Conservation (phyloP, 2,113 vertebrate species). For the Centrocercus urophasianus region DNA sequence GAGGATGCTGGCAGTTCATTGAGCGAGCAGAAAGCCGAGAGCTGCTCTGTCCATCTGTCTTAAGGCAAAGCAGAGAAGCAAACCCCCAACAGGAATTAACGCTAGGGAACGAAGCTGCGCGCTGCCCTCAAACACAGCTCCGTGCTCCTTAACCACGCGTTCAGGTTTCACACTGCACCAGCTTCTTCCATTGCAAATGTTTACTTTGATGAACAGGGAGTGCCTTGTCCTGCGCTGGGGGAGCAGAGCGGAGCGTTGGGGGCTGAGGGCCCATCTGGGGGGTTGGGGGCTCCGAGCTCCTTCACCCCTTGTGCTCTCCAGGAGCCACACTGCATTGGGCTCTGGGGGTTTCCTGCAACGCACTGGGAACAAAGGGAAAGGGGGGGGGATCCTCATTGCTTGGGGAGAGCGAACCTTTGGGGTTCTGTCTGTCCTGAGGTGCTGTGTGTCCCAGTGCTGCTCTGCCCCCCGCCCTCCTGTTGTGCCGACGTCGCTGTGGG, state of each 20-base stretch:
- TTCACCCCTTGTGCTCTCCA: not conserved
- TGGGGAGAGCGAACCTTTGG: not conserved
- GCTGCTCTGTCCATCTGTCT: not conserved
- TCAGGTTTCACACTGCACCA: not conserved
- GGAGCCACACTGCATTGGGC: fast-evolving
- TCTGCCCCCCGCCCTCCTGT: too few relatives aligned
- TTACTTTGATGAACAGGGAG: constrained; percentile 49
- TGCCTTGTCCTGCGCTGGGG: constrained; percentile 51
- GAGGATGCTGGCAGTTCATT: not conserved
- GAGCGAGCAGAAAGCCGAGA: not conserved
- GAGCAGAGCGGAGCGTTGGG: not conserved
- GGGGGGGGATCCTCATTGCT: too few relatives aligned
- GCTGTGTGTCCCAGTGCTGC: too few relatives aligned
- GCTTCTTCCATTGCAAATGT: constrained; percentile 4
- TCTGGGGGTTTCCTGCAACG: fast-evolving
- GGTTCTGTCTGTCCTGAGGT: not conserved
- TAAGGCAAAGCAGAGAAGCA: not conserved
- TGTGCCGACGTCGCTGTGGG: too few relatives aligned
- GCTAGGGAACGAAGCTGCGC: not conserved
- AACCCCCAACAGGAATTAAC: not conserved
- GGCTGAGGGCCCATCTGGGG: not conserved
- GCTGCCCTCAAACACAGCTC: not conserved
- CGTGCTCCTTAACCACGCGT: not conserved
- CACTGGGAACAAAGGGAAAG: fast-evolving
- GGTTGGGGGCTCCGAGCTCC: not conserved